These are phyloP conservation scores for Terrapene triunguis DNA, from an alignment of 2,113 vertebrate species.

Conservation along the genomic window DNA sequence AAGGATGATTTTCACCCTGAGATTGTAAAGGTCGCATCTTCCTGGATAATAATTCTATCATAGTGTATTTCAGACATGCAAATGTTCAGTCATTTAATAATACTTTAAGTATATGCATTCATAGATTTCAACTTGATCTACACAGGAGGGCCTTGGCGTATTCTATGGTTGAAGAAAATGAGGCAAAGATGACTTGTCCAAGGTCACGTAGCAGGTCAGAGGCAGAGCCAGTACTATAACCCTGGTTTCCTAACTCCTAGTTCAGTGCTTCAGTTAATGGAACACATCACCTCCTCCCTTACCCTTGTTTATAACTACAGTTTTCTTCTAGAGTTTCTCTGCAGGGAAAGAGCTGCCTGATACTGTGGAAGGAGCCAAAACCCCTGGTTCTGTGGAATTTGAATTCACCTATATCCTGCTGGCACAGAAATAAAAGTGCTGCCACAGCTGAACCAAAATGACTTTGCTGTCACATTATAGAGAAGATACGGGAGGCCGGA, in stretches of 20 bases:
- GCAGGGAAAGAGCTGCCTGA: background rate
- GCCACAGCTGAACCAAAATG: background rate
- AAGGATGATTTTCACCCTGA: too few species aligned
- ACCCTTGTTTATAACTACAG: background rate
- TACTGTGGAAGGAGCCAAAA: background rate
- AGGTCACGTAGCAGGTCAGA: fast-evolving
- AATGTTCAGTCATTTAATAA: fast-evolving
- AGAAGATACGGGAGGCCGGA: fast-evolving
- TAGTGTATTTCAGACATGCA: background rate
- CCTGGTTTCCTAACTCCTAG: background rate
- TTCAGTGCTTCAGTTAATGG: background rate
- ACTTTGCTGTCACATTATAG: fast-evolving
- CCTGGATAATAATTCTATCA: background rate
- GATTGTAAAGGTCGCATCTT: fast-evolving
- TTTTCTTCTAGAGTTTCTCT: background rate
- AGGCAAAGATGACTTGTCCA: background rate
- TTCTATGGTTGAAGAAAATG: background rate
- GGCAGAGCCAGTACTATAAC: background rate
- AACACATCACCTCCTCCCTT: background rate
- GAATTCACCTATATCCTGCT: fast-evolving
- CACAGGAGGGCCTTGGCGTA: background rate
- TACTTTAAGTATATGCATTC: too few species aligned
- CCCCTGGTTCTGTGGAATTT: fast-evolving
- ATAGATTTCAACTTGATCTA: too few species aligned
- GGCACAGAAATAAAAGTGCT: fast-evolving